phyloP scores from a whole-genome alignment of 2,797 vertebrate species.

The Lophius americanus region DNA sequence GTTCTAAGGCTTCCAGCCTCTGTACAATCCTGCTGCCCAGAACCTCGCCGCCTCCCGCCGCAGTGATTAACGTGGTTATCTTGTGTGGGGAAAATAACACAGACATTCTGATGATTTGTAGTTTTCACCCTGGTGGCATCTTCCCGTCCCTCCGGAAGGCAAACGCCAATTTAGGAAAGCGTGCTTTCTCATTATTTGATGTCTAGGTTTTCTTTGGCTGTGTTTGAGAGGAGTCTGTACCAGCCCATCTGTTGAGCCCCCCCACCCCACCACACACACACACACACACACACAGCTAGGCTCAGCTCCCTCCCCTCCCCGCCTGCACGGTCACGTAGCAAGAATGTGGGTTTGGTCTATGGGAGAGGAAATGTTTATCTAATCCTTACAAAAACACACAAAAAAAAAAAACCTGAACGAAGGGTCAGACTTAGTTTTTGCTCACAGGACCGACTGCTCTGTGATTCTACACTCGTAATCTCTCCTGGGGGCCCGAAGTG shows the following conservation, averaged over 20 bases:
- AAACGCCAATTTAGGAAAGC: conserved; percentile 60
- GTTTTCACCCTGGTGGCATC: conserved; percentile 47
- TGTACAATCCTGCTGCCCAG: conserved; percentile 17
- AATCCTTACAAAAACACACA: conserved; percentile 29
- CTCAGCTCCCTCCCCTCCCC: not conserved
- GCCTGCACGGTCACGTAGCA: conserved; percentile 57
- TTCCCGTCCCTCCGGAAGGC: conserved; percentile 37
- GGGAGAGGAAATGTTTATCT: conserved; percentile 52
- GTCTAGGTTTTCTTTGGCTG: conserved; percentile 41
- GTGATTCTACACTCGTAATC: not conserved
- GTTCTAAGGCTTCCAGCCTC: conserved; percentile 25
- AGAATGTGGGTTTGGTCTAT: conserved; percentile 59
- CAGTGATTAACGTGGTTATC: conserved; percentile 62
- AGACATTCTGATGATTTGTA: conserved; percentile 44
- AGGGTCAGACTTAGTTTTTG: not conserved
- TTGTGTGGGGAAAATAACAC: conserved; percentile 41
- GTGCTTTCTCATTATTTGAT: conserved; percentile 63
- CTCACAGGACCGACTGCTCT: too few species aligned
- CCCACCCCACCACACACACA: not conserved
- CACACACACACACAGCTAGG: conserved; percentile 16
- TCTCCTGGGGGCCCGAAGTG: not conserved
- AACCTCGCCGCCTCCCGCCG: conserved; percentile 23
- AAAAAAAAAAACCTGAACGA: conserved; percentile 17
- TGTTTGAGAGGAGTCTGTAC: conserved; percentile 24
- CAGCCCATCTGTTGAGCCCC: conserved; percentile 49